A percentile compares a stretch with the other conserved stretches of the same genome.
phyloP scores from a whole-genome alignment of 1,140 invertebrate species.

The Listronotus oregonensis region DNA sequence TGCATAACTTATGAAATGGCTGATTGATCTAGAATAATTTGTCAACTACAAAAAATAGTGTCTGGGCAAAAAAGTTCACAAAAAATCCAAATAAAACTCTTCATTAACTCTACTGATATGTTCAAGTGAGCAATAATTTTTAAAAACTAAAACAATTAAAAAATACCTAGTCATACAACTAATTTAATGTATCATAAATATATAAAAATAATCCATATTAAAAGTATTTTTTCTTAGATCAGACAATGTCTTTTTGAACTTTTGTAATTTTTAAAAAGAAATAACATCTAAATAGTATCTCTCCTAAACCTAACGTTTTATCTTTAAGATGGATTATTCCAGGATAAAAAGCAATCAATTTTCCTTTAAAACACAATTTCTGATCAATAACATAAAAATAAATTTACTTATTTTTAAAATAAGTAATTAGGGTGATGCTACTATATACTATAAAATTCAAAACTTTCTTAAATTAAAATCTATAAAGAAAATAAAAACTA shows the following conservation, averaged over 20 bases:
- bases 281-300: neutral
- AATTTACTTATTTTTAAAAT: slow-evolving; percentile 24
- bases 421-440: slow-evolving; percentile 24
- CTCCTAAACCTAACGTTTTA: slow-evolving; percentile 10
- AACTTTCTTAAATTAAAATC: slow-evolving; percentile 23
- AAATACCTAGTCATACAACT: slow-evolving; percentile 30
- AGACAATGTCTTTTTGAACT: too few species aligned
- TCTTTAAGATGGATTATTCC: slow-evolving; percentile 35
- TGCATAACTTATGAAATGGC: too few species aligned
- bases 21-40: too few species aligned
- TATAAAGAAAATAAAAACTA: slow-evolving; percentile 23
- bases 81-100: slow-evolving; percentile 24
- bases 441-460: slow-evolving; percentile 24
- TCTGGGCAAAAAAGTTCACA: too few species aligned
- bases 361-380: slow-evolving; percentile 6
- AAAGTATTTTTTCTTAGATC: neutral
- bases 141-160: too few species aligned
- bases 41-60: too few species aligned
- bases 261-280: too few species aligned
- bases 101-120: slow-evolving; percentile 41
- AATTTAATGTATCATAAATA: slow-evolving; percentile 14
- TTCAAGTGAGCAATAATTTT: slow-evolving; percentile 33
- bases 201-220: slow-evolving; percentile 16
- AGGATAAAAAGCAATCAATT: slow-evolving; percentile 13
- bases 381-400: slow-evolving; percentile 1